Evolutionary conservation across 2,888 invertebrate genomes (phyloP), one percentile per base, ranked within the genome.

Genomic region (Caenorhabditis imperialis): DNA sequence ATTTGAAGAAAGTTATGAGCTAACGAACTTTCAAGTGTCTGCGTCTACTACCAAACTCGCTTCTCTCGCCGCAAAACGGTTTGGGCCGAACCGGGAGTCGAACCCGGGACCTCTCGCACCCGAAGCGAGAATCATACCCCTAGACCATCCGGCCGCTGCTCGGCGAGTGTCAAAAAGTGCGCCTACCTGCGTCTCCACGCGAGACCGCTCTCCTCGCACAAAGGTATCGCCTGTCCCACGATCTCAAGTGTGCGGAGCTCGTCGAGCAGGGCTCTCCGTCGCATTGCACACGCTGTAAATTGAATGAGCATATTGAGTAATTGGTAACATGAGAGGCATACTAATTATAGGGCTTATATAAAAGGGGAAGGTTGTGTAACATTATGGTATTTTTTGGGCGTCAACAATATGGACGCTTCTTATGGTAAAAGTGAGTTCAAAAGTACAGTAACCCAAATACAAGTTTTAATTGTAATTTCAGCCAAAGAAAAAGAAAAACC

Each of bases 21-120:
- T n/a, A n/a, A n/a, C n/a, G n/a, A n/a, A n/a, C n/a, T n/a, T n/a
- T n/a, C n/a, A n/a, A n/a, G n/a, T n/a, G n/a, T n/a, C n/a, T n/a
- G n/a, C n/a, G n/a, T n/a, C n/a, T n/a, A n/a, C n/a, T n/a, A n/a
- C n/a, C n/a, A n/a, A n/a, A n/a, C n/a, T n/a, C n/a, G n/a, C n/a
- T n/a, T n/a, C n/a, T n/a, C n/a, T n/a, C n/a, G n/a, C n/a, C n/a
- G n/a, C 25, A 72, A 75, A 77, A 67, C 12, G 27, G 40, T 78
- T 70, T 82, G 82, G 82, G 82, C 82, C 80, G 77, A 82, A 81
- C 83, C 83, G 83, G 83, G 83, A 83, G 38, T 86, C 81, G 86
- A 86, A 85, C 83, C 84, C 86, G 85, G 86, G 86, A 84, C 86
- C 86, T 86, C 86, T 86, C 86, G 86, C 86, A 86, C 86, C 86